Evolutionary conservation across 2,888 invertebrate genomes (phyloP), one percentile per base, ranked within the genome.

Genomic region (Limnephilus marmoratus): DNA sequence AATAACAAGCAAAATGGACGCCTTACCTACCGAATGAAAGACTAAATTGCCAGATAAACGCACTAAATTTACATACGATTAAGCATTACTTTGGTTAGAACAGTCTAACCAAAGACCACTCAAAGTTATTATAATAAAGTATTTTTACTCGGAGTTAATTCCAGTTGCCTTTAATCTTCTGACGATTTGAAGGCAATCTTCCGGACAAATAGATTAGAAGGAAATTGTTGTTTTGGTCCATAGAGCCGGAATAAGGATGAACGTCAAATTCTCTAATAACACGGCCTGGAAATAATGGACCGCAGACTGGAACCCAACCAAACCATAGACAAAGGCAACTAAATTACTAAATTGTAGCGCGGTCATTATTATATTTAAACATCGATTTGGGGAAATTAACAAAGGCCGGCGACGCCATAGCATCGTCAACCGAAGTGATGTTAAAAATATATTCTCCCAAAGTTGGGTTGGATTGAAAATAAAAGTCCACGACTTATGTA

Each of bases 141-240:
- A 92, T 93, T 92, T 92, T 91, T 91, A 92, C 87, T 90, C 86
- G 81, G 90, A 83, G 29, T 45, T 37, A 37, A 83, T 7, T 41
- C 29, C 88, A 15, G 88, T 31, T 81, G 83, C 91, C 87, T 81
- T 49, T 81, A 91, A 37, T 80, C 53, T 87, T 45, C 49, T 45
- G 85, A 31, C 91, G 31, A 91, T 53, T 82, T 81, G 82, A 68
- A 88, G 90, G 90, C 92, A 93, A 92, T 92, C 92, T 91, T 93
- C 93, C 93, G 93, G 91, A 81, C 89, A 93, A 93, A 93, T 93
- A 93, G 93, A 93, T 90, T 90, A 90, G 12, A 81, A 90, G 90
- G 90, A 85, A 49, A 87, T 49, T 15, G 68, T n/a, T 53, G 34
- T 34, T 53, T 53, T 34, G 37, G 81, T 24, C 88, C 86, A 29